Percentiles rank a stretch among this genome's conserved stretches.
phyloP scores from a whole-genome alignment of 2,113 vertebrate species.

The Emydura subglobosa region DNA sequence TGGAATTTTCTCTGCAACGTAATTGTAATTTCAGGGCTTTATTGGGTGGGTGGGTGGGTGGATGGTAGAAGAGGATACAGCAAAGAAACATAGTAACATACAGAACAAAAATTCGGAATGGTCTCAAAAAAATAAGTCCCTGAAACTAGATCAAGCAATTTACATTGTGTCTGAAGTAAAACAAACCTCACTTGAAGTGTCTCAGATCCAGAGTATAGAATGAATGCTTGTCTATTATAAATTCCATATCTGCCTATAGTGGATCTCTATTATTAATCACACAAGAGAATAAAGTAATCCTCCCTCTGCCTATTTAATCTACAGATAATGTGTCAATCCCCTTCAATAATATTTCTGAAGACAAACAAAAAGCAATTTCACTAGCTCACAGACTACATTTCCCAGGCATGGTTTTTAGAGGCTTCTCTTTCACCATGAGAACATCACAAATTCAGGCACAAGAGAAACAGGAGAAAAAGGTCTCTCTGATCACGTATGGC shows the following conservation, averaged over 20 bases:
- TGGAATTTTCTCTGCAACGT: background rate
- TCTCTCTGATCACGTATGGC: background rate
- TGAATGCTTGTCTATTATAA: background rate
- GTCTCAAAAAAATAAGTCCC: background rate
- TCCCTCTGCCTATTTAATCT: background rate
- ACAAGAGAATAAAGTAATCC: background rate
- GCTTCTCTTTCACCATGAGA: background rate
- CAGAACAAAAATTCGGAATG: background rate
- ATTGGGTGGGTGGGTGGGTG: background rate
- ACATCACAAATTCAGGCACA: background rate
- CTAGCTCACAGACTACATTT: background rate
- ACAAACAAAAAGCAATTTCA: background rate
- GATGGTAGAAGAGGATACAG: background rate
- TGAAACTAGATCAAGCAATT: background rate
- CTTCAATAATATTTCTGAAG: background rate
- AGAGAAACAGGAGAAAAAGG: background rate
- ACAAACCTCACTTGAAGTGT: background rate
- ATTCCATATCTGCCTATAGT: rapidly evolving
- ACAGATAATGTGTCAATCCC: background rate
- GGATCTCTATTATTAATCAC: background rate
- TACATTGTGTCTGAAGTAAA: conserved; percentile 4
- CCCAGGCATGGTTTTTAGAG: background rate
- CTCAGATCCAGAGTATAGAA: background rate
- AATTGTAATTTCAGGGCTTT: background rate
- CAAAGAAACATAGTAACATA: background rate